A percentile compares a stretch with the other conserved stretches of the same genome.
Evolutionary conservation across 2,888 invertebrate genomes (phyloP).

Genomic region (Drosophila rellima): DNA sequence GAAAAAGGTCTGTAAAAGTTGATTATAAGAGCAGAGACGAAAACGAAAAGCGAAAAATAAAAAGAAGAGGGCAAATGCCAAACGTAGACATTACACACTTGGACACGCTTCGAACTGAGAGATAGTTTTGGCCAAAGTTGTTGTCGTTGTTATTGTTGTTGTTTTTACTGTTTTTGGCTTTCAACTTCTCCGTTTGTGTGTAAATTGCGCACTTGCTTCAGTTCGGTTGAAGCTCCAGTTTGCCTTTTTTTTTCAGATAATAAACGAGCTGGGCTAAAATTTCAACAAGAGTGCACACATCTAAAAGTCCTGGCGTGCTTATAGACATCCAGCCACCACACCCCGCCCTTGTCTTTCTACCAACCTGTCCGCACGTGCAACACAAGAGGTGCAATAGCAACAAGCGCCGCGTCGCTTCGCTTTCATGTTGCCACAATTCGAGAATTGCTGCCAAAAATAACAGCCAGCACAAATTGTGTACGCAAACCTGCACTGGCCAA

Average conservation of each 20-base stretch:
- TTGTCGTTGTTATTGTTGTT: neutral
- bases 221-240: slow-evolving; percentile 28
- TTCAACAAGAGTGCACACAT: slow-evolving; percentile 55
- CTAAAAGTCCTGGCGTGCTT: slow-evolving; percentile 63
- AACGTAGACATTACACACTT: slow-evolving; percentile 38
- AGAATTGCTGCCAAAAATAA: slow-evolving; percentile 68
- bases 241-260: slow-evolving; percentile 36
- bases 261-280: slow-evolving; percentile 58
- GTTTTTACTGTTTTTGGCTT: slow-evolving; percentile 7
- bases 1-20: slow-evolving; percentile 15
- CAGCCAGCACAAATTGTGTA: slow-evolving; percentile 70
- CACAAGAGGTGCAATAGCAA: slow-evolving; percentile 30
- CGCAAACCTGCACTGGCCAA: slow-evolving; percentile 66
- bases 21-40: neutral
- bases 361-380: slow-evolving; percentile 23
- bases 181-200: slow-evolving; percentile 34
- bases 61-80: slow-evolving; percentile 8
- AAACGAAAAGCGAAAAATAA: slow-evolving; percentile 6
- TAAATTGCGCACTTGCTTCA: slow-evolving; percentile 29
- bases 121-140: slow-evolving; percentile 45
- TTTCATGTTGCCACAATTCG: slow-evolving; percentile 60
- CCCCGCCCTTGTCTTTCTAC: neutral
- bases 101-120: slow-evolving; percentile 48
- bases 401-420: slow-evolving; percentile 33
- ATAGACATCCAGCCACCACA: too few species aligned